These are phyloP conservation scores for Bellardia bayeri DNA, from an alignment of 2,888 invertebrate species.

Conservation along the genomic window DNA sequence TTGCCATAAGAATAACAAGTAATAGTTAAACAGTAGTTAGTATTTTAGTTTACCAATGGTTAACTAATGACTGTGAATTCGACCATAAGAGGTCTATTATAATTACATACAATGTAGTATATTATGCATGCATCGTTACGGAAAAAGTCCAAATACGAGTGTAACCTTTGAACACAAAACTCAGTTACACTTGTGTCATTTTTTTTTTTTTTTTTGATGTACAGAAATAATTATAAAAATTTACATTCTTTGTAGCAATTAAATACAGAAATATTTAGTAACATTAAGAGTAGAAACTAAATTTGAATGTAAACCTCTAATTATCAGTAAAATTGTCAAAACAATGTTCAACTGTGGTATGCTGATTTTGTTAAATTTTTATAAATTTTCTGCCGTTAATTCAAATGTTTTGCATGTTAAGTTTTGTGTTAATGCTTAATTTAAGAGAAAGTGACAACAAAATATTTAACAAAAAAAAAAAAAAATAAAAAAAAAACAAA, in stretches of 20 bases:
- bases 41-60: too few species aligned
- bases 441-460: constrained; percentile 66
- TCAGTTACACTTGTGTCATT: constrained; percentile 2
- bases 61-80: too few species aligned
- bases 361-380: not conserved
- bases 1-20: too few species aligned
- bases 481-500: not conserved
- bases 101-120: not conserved
- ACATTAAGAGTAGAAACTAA: not conserved
- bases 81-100: not conserved
- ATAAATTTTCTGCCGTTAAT: not conserved
- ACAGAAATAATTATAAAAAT: not conserved
- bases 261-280: not conserved
- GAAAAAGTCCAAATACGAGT: not conserved
- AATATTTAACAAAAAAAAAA: constrained; percentile 28
- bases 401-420: constrained; percentile 9
- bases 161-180: not conserved
- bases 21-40: too few species aligned
- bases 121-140: too few species aligned
- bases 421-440: constrained; percentile 12
- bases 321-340: constrained; percentile 23
- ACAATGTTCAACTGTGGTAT: constrained; percentile 1
- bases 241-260: not conserved
- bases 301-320: not conserved
- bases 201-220: too few species aligned